phyloP scores from a whole-genome alignment of 2,888 invertebrate species.

The Chesias legatella region DNA sequence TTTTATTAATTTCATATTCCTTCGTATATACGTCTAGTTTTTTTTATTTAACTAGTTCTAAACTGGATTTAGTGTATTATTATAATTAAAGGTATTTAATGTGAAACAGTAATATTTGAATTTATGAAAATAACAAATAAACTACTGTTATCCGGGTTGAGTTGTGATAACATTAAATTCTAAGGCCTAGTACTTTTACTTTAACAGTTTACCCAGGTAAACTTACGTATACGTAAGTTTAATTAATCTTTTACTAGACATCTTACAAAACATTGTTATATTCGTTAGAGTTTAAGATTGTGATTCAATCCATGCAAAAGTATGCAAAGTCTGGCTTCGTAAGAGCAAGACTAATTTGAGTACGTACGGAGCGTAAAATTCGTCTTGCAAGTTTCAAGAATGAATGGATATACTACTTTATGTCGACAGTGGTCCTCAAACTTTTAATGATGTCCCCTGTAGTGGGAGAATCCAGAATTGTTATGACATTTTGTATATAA shows the following conservation, averaged over 20 bases:
- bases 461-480: background rate
- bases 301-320: background rate
- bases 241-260: background rate
- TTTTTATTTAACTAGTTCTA: too few species aligned
- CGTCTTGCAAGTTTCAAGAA: conserved; percentile 6
- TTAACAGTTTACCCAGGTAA: too few species aligned
- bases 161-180: too few species aligned
- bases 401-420: conserved; percentile 6
- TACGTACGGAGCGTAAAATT: conserved; percentile 13
- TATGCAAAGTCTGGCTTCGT: conserved; percentile 5
- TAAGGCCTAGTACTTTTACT: too few species aligned
- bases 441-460: conserved; percentile 10
- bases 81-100: too few species aligned
- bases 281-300: too few species aligned
- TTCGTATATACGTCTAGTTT: too few species aligned
- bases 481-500: background rate
- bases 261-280: background rate
- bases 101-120: too few species aligned
- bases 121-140: too few species aligned
- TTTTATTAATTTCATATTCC: too few species aligned
- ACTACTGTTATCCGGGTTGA: too few species aligned
- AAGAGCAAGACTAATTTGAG: conserved; percentile 8
- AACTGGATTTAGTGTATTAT: too few species aligned
- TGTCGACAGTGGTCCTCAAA: conserved; percentile 11
- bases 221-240: background rate